phyloP scores from a whole-genome alignment of 2,113 vertebrate species.

The Delphinapterus leucas region DNA sequence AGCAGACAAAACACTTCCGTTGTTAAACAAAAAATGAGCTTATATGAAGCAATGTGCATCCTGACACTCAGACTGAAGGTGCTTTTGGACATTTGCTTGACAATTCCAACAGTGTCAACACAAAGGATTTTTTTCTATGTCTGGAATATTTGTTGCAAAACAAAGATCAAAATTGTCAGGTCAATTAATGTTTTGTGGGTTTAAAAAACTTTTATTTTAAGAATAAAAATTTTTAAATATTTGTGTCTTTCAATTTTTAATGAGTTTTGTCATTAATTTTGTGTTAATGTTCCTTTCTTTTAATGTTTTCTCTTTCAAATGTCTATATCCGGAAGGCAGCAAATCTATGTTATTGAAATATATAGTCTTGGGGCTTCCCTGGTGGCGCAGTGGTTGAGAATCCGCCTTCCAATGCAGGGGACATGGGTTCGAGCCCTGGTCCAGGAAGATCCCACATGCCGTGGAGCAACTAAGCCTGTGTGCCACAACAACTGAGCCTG shows the following conservation, averaged over 20 bases:
- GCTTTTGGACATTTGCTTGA: neutral
- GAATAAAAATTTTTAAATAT: neutral
- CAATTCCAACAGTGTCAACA: neutral
- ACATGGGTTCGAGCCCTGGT: too few relatives aligned
- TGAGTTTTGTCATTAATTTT: neutral
- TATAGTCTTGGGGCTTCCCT: neutral
- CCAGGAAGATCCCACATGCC: too few relatives aligned
- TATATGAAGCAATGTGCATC: neutral
- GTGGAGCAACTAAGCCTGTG: too few relatives aligned
- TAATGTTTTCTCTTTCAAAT: neutral
- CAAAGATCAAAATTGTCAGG: neutral
- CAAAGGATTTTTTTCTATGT: neutral
- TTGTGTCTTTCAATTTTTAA: neutral
- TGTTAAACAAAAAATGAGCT: neutral
- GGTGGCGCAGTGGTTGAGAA: too few relatives aligned
- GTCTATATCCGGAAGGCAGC: neutral
- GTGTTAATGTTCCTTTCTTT: neutral
- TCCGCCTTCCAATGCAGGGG: too few relatives aligned
- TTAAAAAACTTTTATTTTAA: neutral
- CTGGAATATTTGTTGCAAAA: conserved; percentile 26
- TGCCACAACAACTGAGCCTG: too few relatives aligned
- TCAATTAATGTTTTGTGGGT: neutral
- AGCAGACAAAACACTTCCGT: neutral
- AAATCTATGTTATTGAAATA: conserved; percentile 38
- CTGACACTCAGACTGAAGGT: neutral